phyloP scores from a whole-genome alignment of 2,797 vertebrate genomes.

The Hafferia zeledoni region DNA sequence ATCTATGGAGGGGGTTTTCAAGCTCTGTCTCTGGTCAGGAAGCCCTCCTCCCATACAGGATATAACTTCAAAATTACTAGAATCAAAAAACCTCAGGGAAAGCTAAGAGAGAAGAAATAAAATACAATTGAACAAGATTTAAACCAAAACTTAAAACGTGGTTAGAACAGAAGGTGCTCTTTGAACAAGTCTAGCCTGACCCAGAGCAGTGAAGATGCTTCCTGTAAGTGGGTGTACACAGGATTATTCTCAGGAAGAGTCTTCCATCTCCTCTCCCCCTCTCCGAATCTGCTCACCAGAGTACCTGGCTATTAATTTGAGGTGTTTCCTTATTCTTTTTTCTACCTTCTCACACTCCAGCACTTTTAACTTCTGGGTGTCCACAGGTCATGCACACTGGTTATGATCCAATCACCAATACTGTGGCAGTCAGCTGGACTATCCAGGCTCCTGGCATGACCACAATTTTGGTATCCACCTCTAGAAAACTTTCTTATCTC shows the following conservation, averaged over 20 bases:
- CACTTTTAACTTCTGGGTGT: not conserved
- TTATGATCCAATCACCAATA: rapidly evolving
- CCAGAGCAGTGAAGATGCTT: not conserved
- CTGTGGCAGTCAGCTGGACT: not conserved
- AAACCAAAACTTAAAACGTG: conserved; percentile 31
- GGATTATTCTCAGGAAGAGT: not conserved
- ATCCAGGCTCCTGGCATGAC: not conserved
- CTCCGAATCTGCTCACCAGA: not conserved
- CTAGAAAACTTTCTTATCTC: not conserved
- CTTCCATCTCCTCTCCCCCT: not conserved
- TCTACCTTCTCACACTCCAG: not conserved
- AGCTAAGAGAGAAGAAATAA: not conserved
- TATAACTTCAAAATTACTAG: conserved; percentile 4
- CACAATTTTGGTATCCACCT: not conserved
- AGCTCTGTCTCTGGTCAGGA: conserved; percentile 4
- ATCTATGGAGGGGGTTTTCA: not conserved
- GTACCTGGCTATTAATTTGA: not conserved
- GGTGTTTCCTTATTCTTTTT: not conserved
- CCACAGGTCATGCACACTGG: not conserved
- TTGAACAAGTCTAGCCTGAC: conserved; percentile 32
- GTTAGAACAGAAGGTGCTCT: conserved; percentile 44
- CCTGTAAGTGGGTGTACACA: not conserved
- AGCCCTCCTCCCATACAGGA: not conserved
- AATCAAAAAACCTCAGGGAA: conserved; percentile 8
- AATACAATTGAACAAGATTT: not conserved